Evolutionary conservation across 92 coral and sea anemone genomes (phyloP), one percentile per base, ranked within the genome.

Genomic region (Porites lobata): DNA sequence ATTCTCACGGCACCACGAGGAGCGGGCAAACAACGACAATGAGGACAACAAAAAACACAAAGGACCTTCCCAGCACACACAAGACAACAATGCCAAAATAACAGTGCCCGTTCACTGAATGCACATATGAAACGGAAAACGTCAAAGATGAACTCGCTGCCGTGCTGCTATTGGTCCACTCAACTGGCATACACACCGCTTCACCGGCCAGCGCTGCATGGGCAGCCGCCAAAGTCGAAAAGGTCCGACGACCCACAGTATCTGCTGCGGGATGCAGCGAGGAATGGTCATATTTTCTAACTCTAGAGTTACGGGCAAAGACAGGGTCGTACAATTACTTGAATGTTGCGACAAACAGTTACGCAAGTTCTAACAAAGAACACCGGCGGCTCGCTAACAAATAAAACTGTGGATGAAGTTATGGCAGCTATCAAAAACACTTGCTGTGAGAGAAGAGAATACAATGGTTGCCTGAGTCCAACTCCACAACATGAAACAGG

Each of bases 321-420:
- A 29, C 32, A 29, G 32, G 2, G 32, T 29, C 32, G 65, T 92
- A 4, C 91, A 92, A 62, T 89, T 92, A 51, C 89, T 92, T 14
- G 90, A 85, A 81, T 89, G 92, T 19, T 92, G 95, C 50, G 83
- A 92, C 77, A 89, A 92, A 69, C 87, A 89, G 21, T 91, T 92
- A 8, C 91, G 91, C 21, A 92, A 92, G 53, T 85, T 75, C 82
- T 84, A 86, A 93, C n/a, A n/a, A n/a, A n/a, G n/a, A n/a, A n/a
- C n/a, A n/a, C n/a, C n/a, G n/a, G n/a, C n/a, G n/a, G n/a, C n/a
- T n/a, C n/a, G n/a, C n/a, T n/a, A n/a, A n/a, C n/a, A n/a, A n/a
- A n/a, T n/a, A n/a, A n/a, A n/a, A n/a, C n/a, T n/a, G n/a, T n/a
- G n/a, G n/a, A n/a, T n/a, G n/a, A n/a, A n/a, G n/a, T n/a, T n/a